These are phyloP conservation scores for Phrynocephalus versicolor DNA, from an alignment of 2,113 vertebrate genomes.

Conservation along the genomic window DNA sequence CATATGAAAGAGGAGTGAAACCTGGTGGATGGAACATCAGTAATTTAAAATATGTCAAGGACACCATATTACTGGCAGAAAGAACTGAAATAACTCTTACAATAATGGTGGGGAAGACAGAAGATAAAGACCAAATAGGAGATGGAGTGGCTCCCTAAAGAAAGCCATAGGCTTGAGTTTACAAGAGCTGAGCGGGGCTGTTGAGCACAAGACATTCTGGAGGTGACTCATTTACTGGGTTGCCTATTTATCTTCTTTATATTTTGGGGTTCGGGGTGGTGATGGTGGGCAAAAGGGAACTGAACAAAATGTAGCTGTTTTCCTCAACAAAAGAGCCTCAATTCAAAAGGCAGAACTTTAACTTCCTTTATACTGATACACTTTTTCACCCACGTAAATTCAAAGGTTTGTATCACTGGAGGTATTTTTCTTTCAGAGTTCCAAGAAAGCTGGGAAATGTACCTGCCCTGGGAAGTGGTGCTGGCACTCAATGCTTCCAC, in stretches of 20 bases:
- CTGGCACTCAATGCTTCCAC: background rate
- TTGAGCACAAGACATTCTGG: no score
- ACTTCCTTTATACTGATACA: background rate
- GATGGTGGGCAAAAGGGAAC: background rate
- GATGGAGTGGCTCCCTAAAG: no score
- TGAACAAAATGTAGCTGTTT: background rate
- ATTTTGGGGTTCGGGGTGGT: background rate
- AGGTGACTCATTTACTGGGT: no score
- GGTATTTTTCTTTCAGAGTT: background rate
- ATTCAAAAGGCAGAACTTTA: constrained; percentile 27
- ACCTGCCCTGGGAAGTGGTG: background rate
- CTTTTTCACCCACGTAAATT: background rate
- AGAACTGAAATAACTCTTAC: background rate
- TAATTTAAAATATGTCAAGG: background rate
- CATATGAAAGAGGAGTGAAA: no score
- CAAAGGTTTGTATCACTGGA: background rate
- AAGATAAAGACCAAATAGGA: no score
- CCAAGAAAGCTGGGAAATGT: fast-evolving
- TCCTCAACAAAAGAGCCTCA: background rate
- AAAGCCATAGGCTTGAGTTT: no score
- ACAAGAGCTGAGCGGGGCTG: no score
- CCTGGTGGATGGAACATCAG: no score
- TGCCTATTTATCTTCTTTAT: background rate
- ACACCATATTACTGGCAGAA: background rate
- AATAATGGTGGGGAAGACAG: no score